phyloP scores from a whole-genome alignment of 2,888 invertebrate genomes.

The Philaethria dido region DNA sequence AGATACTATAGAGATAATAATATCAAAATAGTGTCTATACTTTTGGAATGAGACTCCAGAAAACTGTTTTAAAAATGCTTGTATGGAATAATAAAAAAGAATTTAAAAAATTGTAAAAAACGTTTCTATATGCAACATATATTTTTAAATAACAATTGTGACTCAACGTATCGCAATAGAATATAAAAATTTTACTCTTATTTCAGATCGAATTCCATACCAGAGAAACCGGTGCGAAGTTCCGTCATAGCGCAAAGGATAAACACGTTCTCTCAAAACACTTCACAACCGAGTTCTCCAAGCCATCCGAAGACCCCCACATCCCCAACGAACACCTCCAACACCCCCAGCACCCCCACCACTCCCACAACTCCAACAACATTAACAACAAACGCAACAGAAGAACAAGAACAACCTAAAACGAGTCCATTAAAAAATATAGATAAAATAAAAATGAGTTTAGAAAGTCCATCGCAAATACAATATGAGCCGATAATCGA shows the following conservation, averaged over 20 bases:
- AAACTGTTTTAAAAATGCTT: too few species aligned
- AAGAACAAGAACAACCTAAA: slow-evolving; percentile 56
- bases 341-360: slow-evolving; percentile 45
- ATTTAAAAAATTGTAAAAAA: too few species aligned
- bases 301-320: slow-evolving; percentile 56
- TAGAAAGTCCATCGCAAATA: slow-evolving; percentile 78
- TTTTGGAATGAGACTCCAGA: too few species aligned
- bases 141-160: too few species aligned
- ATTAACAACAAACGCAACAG: not conserved
- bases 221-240: slow-evolving; percentile 87
- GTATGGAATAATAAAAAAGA: too few species aligned
- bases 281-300: slow-evolving; percentile 53
- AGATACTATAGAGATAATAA: too few species aligned
- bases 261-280: slow-evolving; percentile 77
- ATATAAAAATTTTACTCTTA: too few species aligned
- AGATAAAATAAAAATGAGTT: slow-evolving; percentile 78
- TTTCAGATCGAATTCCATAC: slow-evolving; percentile 71
- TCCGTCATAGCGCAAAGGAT: slow-evolving; percentile 87
- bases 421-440: slow-evolving; percentile 77
- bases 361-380: slow-evolving; percentile 48
- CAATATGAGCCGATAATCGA: slow-evolving; percentile 80
- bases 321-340: slow-evolving; percentile 32
- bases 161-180: too few species aligned
- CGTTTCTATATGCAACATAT: too few species aligned
- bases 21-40: too few species aligned